Base-by-base conservation (phyloP, 2,797 vertebrate genomes). In the Poeciliopsis gracilis region DNA sequence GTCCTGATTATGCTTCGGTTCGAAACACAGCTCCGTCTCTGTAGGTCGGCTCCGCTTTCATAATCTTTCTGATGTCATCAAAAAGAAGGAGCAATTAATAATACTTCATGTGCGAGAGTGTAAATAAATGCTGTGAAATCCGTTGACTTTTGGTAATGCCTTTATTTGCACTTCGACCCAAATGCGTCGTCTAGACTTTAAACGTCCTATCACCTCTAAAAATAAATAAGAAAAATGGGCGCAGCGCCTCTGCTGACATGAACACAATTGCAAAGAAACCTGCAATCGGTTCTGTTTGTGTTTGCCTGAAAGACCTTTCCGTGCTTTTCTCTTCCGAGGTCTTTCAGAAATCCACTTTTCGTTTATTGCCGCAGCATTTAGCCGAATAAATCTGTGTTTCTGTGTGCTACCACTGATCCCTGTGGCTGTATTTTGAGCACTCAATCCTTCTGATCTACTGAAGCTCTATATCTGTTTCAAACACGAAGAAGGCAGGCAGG, bases 341-440 rank as follows among this genome's bases (percentile, higher is more conserved):
- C 67, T 70, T 46, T 28, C 41, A 70, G 25, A 70, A 70, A 70
- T 70, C 67, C 4, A 25, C 67, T 16, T 70, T 45, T 28, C 6
- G n/a, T 45, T 70, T 11, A n/a, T 45, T 70, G 41, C 41, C 1
- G 3, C 67, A 45, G 16, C 41, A n/a, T 70, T 70, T 70, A 46
- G 41, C 67, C 45, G 67, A 73, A 30, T 70, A 23, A 15, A 51
- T 81, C 46, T 30, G 77, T 49, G 12, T 59, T 73, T 49, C 18
- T 46, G 7, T 75, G 30, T 77, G 38, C 76, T 75, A 45, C 73
- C 55, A 75, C 70, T n/a, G 63, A 77, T 82, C 82, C 7, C 4
- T 25, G 46, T 2, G 18, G 77, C 23, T 79, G 63, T 77, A 84
- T 84, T 86, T 83, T 76, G 77, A 88, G 72, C 83, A 82, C 9